Conservation (phyloP, 2,888 invertebrate genomes). For the Dasypogon diadema region DNA sequence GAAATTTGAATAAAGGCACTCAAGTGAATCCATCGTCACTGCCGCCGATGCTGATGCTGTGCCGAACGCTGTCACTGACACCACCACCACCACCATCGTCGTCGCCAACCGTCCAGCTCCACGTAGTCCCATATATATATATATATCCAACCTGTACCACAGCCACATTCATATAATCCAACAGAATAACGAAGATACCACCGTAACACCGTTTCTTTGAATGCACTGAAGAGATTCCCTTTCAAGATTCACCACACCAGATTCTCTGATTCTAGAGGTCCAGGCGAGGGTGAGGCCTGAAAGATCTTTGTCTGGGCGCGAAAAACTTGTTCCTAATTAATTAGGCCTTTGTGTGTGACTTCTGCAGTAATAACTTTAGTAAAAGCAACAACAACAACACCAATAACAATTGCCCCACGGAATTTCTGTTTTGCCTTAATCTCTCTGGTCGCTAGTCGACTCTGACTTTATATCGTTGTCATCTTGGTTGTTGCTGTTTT, state of each 20-base stretch:
- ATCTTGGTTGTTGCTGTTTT: background rate
- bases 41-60: background rate
- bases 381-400: too few relatives aligned
- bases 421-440: background rate
- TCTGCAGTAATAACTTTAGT: slow-evolving; percentile 25
- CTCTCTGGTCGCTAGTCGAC: background rate
- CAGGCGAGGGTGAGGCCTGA: slow-evolving; percentile 19
- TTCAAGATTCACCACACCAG: background rate
- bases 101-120: background rate
- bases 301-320: slow-evolving; percentile 32
- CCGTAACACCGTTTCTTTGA: background rate
- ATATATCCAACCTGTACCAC: too few relatives aligned
- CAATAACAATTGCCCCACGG: background rate
- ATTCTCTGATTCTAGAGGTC: background rate
- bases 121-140: background rate
- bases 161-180: too few relatives aligned
- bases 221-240: background rate
- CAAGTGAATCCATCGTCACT: background rate
- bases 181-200: background rate
- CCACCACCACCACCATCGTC: background rate
- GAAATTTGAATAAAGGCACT: slow-evolving; percentile 26
- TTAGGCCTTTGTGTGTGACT: slow-evolving; percentile 30
- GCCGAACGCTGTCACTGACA: slow-evolving; percentile 1
- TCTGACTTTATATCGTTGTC: background rate
- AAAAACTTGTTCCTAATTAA: slow-evolving; percentile 36